These are phyloP conservation scores for Eupithecia subfuscata DNA, from an alignment of 2,888 invertebrate genomes.

Conservation along the genomic window DNA sequence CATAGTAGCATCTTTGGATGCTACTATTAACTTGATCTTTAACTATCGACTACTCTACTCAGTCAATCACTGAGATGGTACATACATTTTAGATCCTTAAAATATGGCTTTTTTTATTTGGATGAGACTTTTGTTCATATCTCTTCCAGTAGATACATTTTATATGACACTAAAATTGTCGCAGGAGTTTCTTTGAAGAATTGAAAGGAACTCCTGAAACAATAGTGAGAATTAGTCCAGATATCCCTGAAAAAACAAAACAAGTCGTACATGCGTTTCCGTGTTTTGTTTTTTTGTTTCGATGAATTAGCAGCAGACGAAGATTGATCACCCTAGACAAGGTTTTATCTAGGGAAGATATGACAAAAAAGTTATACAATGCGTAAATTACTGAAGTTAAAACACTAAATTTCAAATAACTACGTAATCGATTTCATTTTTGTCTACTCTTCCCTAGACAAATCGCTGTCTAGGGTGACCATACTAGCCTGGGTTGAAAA, in stretches of 20 bases:
- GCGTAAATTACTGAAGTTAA: background rate
- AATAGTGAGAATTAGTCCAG: background rate
- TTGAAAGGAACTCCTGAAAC: background rate
- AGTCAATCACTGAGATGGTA: background rate
- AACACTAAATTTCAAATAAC: background rate
- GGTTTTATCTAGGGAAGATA: background rate
- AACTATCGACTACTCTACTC: background rate
- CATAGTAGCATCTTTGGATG: background rate
- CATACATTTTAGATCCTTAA: background rate
- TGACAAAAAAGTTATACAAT: background rate
- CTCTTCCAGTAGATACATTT: background rate
- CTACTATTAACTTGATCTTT: background rate
- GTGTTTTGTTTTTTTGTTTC: background rate
- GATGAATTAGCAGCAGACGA: background rate
- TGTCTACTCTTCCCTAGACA: background rate
- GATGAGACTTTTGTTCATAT: background rate
- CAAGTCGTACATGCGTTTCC: background rate
- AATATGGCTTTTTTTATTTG: background rate
- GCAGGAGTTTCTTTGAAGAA: background rate
- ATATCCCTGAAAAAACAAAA: constrained; percentile 1
- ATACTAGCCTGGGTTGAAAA: background rate
- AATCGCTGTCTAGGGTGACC: background rate
- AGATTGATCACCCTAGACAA: background rate
- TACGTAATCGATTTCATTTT: background rate
- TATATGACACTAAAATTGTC: background rate